phyloP scores from a whole-genome alignment of 2,797 vertebrate genomes.

The Silurus lanzhouensis region DNA sequence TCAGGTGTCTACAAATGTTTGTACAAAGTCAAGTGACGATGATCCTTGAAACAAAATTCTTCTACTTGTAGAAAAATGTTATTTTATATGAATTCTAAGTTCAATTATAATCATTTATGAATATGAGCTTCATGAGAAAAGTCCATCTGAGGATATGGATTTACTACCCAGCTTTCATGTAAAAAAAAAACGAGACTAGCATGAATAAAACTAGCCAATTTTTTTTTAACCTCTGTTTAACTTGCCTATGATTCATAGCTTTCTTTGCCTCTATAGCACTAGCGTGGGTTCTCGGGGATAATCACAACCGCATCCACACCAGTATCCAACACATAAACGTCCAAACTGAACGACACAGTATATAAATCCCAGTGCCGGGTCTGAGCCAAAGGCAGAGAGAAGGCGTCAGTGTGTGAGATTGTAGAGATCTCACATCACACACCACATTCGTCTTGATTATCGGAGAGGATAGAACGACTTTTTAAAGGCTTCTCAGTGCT shows the following conservation, averaged over 20 bases:
- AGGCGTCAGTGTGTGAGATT: slow-evolving; percentile 58
- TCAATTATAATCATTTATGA: not conserved
- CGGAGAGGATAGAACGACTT: slow-evolving; percentile 60
- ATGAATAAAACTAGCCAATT: not conserved
- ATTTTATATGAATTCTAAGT: no score
- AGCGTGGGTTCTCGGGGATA: not conserved
- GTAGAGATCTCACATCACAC: slow-evolving; percentile 32
- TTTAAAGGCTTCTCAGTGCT: slow-evolving; percentile 57
- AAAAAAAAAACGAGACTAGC: not conserved
- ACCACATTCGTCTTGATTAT: slow-evolving; percentile 63
- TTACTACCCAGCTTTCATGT: not conserved
- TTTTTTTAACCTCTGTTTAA: not conserved
- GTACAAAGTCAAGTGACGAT: no score
- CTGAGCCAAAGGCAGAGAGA: slow-evolving; percentile 53
- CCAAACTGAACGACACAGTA: not conserved
- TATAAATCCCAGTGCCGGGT: slow-evolving; percentile 20
- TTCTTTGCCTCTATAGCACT: not conserved
- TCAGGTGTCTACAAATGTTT: no score
- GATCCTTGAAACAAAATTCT: no score
- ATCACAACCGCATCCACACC: not conserved
- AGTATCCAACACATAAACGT: slow-evolving; percentile 11
- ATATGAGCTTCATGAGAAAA: no score
- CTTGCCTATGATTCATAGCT: not conserved
- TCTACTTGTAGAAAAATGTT: no score
- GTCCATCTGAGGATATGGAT: not conserved